Conservation (phyloP, 2,797 vertebrate genomes). For the Argya squamiceps region DNA sequence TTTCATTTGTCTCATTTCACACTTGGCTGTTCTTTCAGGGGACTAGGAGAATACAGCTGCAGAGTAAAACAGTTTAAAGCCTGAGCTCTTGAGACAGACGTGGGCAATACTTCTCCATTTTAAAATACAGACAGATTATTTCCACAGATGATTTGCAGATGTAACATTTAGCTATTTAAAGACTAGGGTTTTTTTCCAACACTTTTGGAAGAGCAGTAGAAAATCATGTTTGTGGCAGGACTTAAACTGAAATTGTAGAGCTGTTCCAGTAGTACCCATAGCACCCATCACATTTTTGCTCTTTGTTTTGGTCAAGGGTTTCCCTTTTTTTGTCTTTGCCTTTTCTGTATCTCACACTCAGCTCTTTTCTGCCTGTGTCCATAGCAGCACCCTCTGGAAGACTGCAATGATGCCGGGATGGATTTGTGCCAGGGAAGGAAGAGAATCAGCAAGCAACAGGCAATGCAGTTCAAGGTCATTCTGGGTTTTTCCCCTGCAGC, state of each 20-base stretch:
- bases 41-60: slow-evolving; percentile 69
- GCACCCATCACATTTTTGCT: slow-evolving; percentile 16
- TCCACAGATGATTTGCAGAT: slow-evolving; percentile 66
- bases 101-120: slow-evolving; percentile 60
- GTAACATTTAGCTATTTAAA: slow-evolving; percentile 48
- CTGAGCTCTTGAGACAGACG: slow-evolving; percentile 57
- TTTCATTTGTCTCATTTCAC: slow-evolving; percentile 60
- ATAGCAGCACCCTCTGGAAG: slow-evolving; percentile 51
- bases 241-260: slow-evolving; percentile 26
- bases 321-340: slow-evolving; percentile 4
- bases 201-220: slow-evolving; percentile 39
- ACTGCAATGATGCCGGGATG: background rate
- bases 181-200: background rate
- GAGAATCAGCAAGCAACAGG: background rate
- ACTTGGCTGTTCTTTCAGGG: slow-evolving; percentile 64
- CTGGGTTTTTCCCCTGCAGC: background rate
- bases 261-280: slow-evolving; percentile 15
- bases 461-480: background rate
- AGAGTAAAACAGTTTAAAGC: slow-evolving; percentile 62
- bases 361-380: slow-evolving; percentile 45
- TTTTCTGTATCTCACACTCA: slow-evolving; percentile 44
- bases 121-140: slow-evolving; percentile 66
- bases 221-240: slow-evolving; percentile 24
- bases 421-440: slow-evolving; percentile 29
- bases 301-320: slow-evolving; percentile 27